phyloP scores from a whole-genome alignment of 2,888 invertebrate genomes.

The Clistopyga incitator region DNA sequence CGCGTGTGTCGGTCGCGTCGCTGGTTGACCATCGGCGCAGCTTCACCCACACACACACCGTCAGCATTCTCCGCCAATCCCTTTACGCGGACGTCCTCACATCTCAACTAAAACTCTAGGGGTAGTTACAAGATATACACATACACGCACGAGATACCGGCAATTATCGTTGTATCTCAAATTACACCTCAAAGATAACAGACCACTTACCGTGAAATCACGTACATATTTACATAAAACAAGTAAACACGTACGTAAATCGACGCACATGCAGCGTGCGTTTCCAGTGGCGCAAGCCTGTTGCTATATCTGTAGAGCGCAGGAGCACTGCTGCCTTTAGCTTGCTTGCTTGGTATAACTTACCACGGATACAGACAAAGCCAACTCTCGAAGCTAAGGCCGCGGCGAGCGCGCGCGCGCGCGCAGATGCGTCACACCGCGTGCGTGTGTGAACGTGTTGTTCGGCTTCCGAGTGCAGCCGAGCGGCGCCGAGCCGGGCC shows the following conservation, averaged over 20 bases:
- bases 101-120: neutral
- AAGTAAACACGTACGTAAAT: too few relatives aligned
- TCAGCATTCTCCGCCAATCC: neutral
- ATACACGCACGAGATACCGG: neutral
- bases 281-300: too few relatives aligned
- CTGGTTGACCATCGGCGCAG: slow-evolving; percentile 37
- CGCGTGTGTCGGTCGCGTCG: slow-evolving; percentile 28
- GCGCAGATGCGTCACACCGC: slow-evolving; percentile 12
- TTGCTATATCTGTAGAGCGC: too few relatives aligned
- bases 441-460: slow-evolving; percentile 40
- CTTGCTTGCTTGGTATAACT: too few relatives aligned
- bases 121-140: neutral
- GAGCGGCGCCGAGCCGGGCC: slow-evolving; percentile 72
- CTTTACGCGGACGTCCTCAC: neutral
- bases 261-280: too few relatives aligned
- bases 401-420: slow-evolving; percentile 28
- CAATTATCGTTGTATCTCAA: neutral
- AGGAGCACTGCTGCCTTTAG: too few relatives aligned
- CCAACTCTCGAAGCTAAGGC: neutral
- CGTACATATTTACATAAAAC: too few relatives aligned
- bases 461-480: slow-evolving; percentile 69
- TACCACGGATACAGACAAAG: too few relatives aligned
- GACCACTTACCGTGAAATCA: too few relatives aligned
- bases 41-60: slow-evolving; percentile 19
- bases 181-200: too few relatives aligned